Percentiles rank a stretch among this genome's conserved stretches.
These are phyloP conservation scores for Rhinoraja longicauda DNA, from an alignment of 2,797 vertebrate genomes.

Conservation along the genomic window DNA sequence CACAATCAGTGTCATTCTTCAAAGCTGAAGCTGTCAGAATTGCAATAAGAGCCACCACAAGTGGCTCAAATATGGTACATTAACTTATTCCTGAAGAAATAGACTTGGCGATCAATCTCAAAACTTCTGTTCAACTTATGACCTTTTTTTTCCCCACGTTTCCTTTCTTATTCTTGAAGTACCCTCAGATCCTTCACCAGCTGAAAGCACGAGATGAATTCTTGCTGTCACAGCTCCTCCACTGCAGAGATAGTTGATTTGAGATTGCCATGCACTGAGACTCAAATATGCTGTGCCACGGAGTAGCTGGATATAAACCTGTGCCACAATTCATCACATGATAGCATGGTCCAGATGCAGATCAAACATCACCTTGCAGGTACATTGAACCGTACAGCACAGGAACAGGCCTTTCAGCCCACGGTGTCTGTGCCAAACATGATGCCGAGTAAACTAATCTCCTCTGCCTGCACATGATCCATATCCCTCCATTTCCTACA, in stretches of 20 bases:
- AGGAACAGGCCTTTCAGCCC: no score
- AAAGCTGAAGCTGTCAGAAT: neutral
- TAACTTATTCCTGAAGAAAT: neutral
- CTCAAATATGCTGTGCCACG: neutral
- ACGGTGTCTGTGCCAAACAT: no score
- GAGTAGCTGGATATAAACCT: neutral
- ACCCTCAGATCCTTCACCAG: neutral
- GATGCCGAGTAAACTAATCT: no score
- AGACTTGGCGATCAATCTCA: neutral
- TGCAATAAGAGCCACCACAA: neutral
- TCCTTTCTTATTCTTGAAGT: neutral
- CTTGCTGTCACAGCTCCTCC: neutral
- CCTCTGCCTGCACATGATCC: no score
- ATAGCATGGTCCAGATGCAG: neutral
- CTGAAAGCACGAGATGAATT: neutral
- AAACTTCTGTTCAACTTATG: neutral
- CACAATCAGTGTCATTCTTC: conserved; percentile 18
- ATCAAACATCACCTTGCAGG: neutral
- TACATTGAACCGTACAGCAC: neutral
- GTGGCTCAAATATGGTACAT: neutral
- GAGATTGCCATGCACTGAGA: neutral
- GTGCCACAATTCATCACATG: neutral
- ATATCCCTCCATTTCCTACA: no score
- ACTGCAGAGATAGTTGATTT: neutral
- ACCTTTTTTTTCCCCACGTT: conserved; percentile 1